A percentile compares a stretch with the other conserved stretches of the same genome.
These are phyloP conservation scores for Saccopteryx leptura DNA, from an alignment of 2,113 vertebrate species.

Conservation along the genomic window DNA sequence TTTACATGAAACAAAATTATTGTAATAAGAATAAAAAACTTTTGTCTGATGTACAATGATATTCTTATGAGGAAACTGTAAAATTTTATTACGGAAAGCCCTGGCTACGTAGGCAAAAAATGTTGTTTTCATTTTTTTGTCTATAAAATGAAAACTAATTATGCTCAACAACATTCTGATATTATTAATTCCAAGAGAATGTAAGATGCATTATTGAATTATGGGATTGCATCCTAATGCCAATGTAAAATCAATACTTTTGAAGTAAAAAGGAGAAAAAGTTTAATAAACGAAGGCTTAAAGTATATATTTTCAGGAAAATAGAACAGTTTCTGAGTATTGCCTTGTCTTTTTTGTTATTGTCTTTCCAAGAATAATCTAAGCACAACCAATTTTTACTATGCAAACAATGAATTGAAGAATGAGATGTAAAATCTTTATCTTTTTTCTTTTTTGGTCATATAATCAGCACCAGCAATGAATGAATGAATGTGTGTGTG, in stretches of 20 bases:
- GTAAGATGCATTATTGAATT: conserved; percentile 58
- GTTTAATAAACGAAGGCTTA: conserved; percentile 48
- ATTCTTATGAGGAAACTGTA: conserved; percentile 64
- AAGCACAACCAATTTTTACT: conserved; percentile 44
- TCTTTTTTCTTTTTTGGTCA: not conserved
- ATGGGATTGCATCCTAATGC: conserved; percentile 35
- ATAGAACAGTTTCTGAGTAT: not conserved
- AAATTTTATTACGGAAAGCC: conserved; percentile 4
- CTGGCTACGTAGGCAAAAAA: conserved; percentile 39
- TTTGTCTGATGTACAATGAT: conserved; percentile 69
- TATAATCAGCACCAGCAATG: not conserved
- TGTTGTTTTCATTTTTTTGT: conserved; percentile 49
- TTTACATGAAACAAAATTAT: conserved; percentile 77
- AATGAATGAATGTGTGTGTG: not conserved
- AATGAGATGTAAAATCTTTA: conserved; percentile 55
- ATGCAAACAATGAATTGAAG: not conserved
- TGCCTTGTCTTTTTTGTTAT: not conserved
- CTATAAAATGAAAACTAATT: conserved; percentile 65
- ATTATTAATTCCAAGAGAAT: conserved; percentile 54
- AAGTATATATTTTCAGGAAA: conserved; percentile 34
- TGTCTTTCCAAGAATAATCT: conserved; percentile 58
- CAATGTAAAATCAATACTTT: conserved; percentile 52
- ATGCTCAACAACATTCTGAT: not conserved
- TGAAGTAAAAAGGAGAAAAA: conserved; percentile 50
- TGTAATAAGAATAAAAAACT: conserved; percentile 81